Conservation (phyloP, 2,888 invertebrate species). For the Muscina levida region DNA sequence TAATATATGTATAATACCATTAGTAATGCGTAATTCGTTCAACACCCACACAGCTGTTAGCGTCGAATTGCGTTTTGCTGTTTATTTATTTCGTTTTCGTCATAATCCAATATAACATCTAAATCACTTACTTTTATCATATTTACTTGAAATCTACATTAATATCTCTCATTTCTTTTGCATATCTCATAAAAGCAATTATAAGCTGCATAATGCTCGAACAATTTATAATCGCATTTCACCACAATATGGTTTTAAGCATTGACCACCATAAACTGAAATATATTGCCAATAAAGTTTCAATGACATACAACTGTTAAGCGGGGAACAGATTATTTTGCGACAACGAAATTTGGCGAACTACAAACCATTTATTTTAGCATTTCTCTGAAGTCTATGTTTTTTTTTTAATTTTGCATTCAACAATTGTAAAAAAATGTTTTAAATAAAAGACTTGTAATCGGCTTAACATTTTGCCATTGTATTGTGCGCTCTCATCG, state of each 20-base stretch:
- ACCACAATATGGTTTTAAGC: background rate
- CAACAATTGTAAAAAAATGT: background rate
- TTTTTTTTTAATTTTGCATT: background rate
- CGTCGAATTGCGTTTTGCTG: too few relatives aligned
- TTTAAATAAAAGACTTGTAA: slow-evolving; percentile 35
- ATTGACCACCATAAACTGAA: background rate
- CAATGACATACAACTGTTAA: background rate
- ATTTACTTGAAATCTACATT: too few relatives aligned
- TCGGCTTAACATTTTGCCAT: slow-evolving; percentile 43
- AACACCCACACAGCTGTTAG: too few relatives aligned
- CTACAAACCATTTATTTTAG: background rate
- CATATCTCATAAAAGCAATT: too few relatives aligned
- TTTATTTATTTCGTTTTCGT: too few relatives aligned
- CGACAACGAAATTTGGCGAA: background rate
- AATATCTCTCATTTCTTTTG: too few relatives aligned
- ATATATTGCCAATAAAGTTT: background rate
- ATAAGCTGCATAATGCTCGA: too few relatives aligned
- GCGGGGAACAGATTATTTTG: background rate
- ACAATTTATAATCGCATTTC: too few relatives aligned
- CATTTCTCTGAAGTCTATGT: background rate
- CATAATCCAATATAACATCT: too few relatives aligned
- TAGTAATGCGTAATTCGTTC: too few relatives aligned
- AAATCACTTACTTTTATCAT: too few relatives aligned
- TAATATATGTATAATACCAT: too few relatives aligned
- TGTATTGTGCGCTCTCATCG: background rate